Percentiles rank a stretch among this genome's conserved stretches.
Evolutionary conservation across 2,797 vertebrate genomes (phyloP).

Genomic region (Myotis vivesi): DNA sequence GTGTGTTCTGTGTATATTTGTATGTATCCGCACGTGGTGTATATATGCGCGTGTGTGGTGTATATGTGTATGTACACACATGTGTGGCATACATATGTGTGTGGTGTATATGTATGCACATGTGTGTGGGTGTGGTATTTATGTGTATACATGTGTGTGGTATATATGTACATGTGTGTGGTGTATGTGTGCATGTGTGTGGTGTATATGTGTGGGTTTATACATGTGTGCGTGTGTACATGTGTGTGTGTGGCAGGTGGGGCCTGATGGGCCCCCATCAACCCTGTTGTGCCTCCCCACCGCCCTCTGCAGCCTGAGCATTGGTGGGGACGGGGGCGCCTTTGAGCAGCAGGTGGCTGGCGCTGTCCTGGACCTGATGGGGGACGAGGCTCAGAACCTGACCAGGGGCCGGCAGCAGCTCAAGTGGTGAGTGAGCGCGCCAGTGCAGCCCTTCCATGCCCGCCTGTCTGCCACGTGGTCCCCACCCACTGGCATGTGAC

Average conservation of each 20-base stretch:
- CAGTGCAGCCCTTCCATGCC: rapidly evolving
- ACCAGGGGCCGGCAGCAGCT: conserved; percentile 89
- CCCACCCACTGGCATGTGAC: not conserved
- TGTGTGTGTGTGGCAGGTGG: rapidly evolving
- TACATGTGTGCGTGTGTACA: no score
- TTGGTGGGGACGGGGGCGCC: conserved; percentile 83
- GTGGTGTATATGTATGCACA: no score
- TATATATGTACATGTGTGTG: no score
- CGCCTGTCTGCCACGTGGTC: not conserved
- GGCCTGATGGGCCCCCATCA: rapidly evolving
- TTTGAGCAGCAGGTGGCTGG: conserved; percentile 94
- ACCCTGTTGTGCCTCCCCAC: rapidly evolving
- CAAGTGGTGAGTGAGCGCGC: conserved; percentile 89
- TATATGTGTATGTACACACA: no score
- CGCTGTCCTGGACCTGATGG: conserved; percentile 95
- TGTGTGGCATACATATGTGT: no score
- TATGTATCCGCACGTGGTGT: no score
- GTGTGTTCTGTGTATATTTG: no score
- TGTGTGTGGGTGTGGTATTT: no score
- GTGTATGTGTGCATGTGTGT: no score
- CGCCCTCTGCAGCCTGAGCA: conserved; percentile 86
- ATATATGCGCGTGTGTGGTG: no score
- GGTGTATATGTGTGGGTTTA: no score
- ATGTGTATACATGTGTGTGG: no score
- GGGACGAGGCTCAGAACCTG: conserved; percentile 89